Base-by-base conservation (phyloP, 2,113 vertebrate species). In the Melanotaenia duboulayi region DNA sequence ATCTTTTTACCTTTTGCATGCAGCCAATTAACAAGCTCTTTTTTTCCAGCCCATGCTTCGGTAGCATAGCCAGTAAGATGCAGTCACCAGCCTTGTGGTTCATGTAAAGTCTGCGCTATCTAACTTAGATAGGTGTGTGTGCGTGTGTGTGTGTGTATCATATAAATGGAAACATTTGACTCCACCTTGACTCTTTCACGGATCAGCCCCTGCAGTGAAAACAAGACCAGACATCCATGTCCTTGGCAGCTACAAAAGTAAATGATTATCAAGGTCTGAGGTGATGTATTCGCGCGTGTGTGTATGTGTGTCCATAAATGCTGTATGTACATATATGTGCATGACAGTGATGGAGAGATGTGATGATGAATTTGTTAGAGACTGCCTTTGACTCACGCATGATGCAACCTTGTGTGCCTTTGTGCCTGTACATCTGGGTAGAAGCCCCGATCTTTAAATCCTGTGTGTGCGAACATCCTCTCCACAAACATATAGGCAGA, bases 391-490 rank as follows among this genome's bases (percentile, higher is more conserved):
- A 80, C 76, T 82, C 65, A 28, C 39, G 37, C 58, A 82, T 56
- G 63, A 77, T 57, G 63, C 79, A 85, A 81, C 83, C 81, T 87
- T 89, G 80, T 74, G 57, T 48, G 24, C 35, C 17, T 61, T 65
- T 55, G 46, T 4, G 35, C 61, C 66, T 76, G 37, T 64, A 77
- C 76, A 75, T 81, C 50, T 74, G 74, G 75, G 76, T 16, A 28
- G 42, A 40, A 79, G 65, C 57, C 8, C 22, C 60, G 72, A 87
- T 84, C 79, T 83, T 82, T 87, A 90, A 89, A 90, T 89, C 80
- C 32, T 9, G 4, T n/a, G 25, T 78, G 81, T 80, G 61, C 74
- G 52, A 56, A 65, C 71, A 68, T 39, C 4, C 25, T 56, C n/a
- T 9, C 48, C 22, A 54, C 35, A 52, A 22, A 24, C 8, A 23